Evolutionary conservation across 2,888 invertebrate species (phyloP).

Genomic region (Bimastos eiseni): DNA sequence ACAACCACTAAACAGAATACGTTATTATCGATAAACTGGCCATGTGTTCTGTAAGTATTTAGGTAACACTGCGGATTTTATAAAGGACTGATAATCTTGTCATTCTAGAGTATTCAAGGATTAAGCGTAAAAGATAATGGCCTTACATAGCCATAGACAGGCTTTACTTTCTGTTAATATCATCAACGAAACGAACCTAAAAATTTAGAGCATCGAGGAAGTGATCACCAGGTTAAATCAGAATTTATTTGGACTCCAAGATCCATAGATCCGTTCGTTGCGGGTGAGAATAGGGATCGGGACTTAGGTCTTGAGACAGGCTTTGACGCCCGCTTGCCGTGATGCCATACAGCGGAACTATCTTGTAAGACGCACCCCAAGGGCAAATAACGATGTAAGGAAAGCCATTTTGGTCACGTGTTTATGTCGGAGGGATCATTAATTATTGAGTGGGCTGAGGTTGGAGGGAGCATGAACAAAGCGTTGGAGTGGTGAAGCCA

Average conservation of each 20-base stretch:
- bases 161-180: no score
- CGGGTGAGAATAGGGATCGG: neutral
- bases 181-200: neutral
- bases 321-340: neutral
- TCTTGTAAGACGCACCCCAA: neutral
- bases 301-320: neutral
- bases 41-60: no score
- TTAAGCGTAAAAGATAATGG: neutral
- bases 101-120: no score
- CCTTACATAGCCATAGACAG: neutral
- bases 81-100: no score
- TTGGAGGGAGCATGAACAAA: conserved; percentile 13
- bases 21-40: no score
- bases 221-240: neutral
- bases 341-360: neutral
- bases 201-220: neutral
- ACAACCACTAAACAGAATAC: no score
- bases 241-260: neutral
- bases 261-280: neutral
- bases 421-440: neutral
- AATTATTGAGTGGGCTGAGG: conserved; percentile 13
- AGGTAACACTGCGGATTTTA: no score
- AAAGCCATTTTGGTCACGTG: conserved; percentile 6
- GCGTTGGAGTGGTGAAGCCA: neutral
- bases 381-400: conserved; percentile 4